Base-by-base conservation (phyloP, 2,113 vertebrate species). In the Callochromis pleurospilus region DNA sequence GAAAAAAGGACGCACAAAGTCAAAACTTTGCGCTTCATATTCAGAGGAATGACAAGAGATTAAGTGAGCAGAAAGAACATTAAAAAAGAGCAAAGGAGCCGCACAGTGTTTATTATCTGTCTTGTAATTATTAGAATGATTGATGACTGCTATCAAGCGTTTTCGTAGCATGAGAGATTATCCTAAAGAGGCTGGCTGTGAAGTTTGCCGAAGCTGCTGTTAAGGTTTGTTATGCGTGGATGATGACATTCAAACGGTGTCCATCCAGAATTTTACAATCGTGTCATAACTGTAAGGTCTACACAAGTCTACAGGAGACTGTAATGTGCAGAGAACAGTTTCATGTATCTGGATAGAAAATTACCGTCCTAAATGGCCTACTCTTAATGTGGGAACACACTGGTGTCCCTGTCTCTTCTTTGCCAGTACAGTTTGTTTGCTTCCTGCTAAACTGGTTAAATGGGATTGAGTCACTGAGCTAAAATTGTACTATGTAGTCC, bases 51-150 rank as follows among this genome's bases (percentile, higher is more conserved):
- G 56, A 80, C 49, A 70, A 31, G 21, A 68, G 49, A 86, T 75
- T 21, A 73, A 51, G 45, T 77, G 58, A 90, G 81, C 14, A 82
- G 33, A 81, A 33, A 82, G 56, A 15, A 83, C 65, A 24, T 42
- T 51, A 29, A 62, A 42, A 65, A 5, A 42, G 21, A 45, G 58
- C 26, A 55, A 79, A 73, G 53, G 83, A 89, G 85, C 84, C 5
- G 1, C 29, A 11, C 49, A 51, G 40, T 88, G 89, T 92, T 93
- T 92, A 86, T 90, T 89, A 77, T 88, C 77, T 40, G 56, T 84
- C 90, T 90, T 4, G 75, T 90, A 90, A 93, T 94, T 90, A 93
- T 38, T 21, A 45, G 14, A 60, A 73, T 91, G 92, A 94, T 93
- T 92, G 93, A 93, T 86, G 88, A 45, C 75, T 19, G 9, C 83